Evolutionary conservation across 2,113 vertebrate species (phyloP).

Genomic region (Sapayoa aenigma): DNA sequence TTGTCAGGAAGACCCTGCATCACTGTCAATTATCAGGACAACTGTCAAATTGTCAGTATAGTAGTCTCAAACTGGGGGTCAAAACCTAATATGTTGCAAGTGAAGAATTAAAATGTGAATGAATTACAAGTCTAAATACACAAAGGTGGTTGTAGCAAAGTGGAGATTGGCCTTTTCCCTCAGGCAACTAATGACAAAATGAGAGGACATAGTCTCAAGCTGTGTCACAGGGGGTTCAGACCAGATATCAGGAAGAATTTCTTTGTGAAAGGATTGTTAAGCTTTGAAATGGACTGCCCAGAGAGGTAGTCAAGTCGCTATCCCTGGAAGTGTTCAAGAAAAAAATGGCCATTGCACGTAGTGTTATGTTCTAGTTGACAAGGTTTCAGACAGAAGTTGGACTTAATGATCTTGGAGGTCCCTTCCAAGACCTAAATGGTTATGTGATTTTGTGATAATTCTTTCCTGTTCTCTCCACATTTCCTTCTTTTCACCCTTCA

Average conservation of each 20-base stretch:
- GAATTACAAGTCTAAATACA: not conserved
- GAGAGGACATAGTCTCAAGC: too few species aligned
- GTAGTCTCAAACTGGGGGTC: not conserved
- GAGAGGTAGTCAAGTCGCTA: not conserved
- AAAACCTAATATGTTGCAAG: not conserved
- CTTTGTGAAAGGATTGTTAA: not conserved
- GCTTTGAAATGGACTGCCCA: fast-evolving
- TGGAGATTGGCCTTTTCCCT: not conserved
- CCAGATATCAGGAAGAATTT: not conserved
- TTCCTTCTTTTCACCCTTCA: not conserved
- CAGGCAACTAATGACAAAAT: fast-evolving
- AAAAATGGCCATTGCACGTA: fast-evolving
- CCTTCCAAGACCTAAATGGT: not conserved
- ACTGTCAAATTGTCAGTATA: not conserved
- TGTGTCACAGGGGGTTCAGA: not conserved
- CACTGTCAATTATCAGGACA: not conserved
- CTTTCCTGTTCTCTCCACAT: not conserved
- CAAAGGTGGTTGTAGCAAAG: not conserved
- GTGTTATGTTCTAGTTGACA: not conserved
- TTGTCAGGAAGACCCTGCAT: not conserved
- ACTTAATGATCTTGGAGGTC: not conserved
- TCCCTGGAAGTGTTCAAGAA: not conserved
- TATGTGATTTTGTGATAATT: not conserved
- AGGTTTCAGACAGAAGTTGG: not conserved
- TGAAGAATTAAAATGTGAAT: not conserved